Conservation (phyloP, 2,888 invertebrate genomes). For the Phaedon cochleariae region DNA sequence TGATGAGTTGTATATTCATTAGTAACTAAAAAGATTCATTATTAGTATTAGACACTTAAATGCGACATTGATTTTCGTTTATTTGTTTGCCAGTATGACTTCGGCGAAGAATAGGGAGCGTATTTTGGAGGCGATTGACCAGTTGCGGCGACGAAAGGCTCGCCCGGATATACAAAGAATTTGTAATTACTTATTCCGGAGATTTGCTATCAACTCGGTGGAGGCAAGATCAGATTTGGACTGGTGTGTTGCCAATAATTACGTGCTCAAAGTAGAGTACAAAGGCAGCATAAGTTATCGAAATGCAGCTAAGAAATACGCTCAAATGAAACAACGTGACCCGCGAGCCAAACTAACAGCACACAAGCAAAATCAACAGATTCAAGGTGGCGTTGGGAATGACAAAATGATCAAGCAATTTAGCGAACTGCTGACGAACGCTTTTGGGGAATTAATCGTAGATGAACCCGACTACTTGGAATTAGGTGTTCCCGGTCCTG, state of each 20-base stretch:
- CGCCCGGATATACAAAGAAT: conserved; percentile 85
- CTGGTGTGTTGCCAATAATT: conserved; percentile 77
- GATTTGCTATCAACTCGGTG: conserved; percentile 74
- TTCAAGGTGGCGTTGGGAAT: conserved; percentile 31
- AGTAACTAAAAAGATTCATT: too few species aligned
- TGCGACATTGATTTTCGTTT: conserved; percentile 12
- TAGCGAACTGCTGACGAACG: conserved; percentile 69
- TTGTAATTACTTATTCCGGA: conserved; percentile 80
- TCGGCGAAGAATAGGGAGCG: conserved; percentile 75
- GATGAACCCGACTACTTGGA: conserved; percentile 77
- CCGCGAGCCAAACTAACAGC: conserved; percentile 7
- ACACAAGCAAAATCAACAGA: conserved; percentile 18
- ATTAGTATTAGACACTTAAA: too few species aligned
- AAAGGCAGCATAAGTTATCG: conserved; percentile 88
- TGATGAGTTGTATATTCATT: neutral
- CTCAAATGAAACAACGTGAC: conserved; percentile 63
- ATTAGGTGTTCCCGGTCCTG: conserved; percentile 75
- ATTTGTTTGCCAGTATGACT: conserved; percentile 35
- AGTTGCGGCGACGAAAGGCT: conserved; percentile 82
- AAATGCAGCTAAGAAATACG: conserved; percentile 74
- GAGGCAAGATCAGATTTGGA: conserved; percentile 78
- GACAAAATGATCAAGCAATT: conserved; percentile 54
- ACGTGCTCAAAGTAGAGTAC: conserved; percentile 84
- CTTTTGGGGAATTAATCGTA: conserved; percentile 75
- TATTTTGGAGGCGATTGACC: conserved; percentile 86